These are phyloP conservation scores for Plectus sambesii DNA, from an alignment of 1,140 invertebrate genomes.

Conservation along the genomic window DNA sequence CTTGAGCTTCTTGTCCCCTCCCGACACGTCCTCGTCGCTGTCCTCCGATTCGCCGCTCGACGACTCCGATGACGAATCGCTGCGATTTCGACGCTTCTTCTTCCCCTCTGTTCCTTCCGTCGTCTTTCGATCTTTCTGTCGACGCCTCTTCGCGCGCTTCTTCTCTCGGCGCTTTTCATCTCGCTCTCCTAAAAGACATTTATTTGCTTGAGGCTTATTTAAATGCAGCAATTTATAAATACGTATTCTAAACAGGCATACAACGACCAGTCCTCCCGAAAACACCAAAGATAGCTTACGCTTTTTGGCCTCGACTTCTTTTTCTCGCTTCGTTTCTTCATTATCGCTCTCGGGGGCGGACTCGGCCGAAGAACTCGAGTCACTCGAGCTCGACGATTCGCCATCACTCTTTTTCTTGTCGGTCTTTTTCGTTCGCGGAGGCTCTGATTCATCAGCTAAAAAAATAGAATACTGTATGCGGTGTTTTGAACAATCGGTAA, in stretches of 20 bases:
- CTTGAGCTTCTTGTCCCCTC: constrained; percentile 7
- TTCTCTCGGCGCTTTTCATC: constrained; percentile 18
- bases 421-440: constrained; percentile 8
- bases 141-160: constrained; percentile 19
- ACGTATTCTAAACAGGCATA: no score
- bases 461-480: no score
- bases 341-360: constrained; percentile 4
- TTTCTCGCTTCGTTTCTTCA: constrained; percentile 1
- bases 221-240: no score
- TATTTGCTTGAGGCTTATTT: no score
- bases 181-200: constrained; percentile 16
- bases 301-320: not conserved
- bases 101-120: not conserved
- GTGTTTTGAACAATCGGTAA: no score
- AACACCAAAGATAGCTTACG: not conserved
- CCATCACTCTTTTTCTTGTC: constrained; percentile 9
- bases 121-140: constrained; percentile 23
- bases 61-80: constrained; percentile 3
- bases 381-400: not conserved
- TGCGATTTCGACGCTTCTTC: constrained; percentile 10
- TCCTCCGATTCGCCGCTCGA: constrained; percentile 15
- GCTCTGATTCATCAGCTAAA: not conserved
- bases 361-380: constrained; percentile 4
- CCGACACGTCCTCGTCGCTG: not conserved
- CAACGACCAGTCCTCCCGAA: not conserved